These are phyloP conservation scores for Pseudomugil gertrudae DNA, from an alignment of 2,797 vertebrate genomes.

Conservation along the genomic window DNA sequence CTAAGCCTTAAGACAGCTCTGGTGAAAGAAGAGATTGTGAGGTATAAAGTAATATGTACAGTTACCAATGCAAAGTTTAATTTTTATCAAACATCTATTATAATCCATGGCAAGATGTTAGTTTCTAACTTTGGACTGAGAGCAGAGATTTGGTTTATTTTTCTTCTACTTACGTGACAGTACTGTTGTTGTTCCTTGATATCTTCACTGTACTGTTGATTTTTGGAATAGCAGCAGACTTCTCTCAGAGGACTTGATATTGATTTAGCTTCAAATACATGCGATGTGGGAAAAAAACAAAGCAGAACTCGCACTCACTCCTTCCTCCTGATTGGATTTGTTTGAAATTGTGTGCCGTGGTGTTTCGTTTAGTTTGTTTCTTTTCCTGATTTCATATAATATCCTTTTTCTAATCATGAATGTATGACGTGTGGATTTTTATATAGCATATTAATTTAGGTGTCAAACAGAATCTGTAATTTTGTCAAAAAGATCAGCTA, in stretches of 20 bases:
- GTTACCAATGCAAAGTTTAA: slow-evolving; percentile 73
- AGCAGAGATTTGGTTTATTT: slow-evolving; percentile 61
- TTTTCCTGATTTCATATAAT: slow-evolving; percentile 77
- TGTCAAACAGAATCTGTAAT: slow-evolving; percentile 83
- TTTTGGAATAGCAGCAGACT: slow-evolving; percentile 70
- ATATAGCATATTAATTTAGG: slow-evolving; percentile 84
- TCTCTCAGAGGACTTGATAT: slow-evolving; percentile 72
- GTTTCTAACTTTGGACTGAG: slow-evolving; percentile 59
- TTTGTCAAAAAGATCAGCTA: slow-evolving; percentile 89
- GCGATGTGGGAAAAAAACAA: slow-evolving; percentile 54
- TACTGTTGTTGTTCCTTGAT: slow-evolving; percentile 79
- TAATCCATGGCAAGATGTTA: slow-evolving; percentile 63
- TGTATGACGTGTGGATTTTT: slow-evolving; percentile 85
- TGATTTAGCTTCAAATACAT: slow-evolving; percentile 68
- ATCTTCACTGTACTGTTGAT: slow-evolving; percentile 69
- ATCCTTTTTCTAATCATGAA: slow-evolving; percentile 86
- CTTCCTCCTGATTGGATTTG: slow-evolving; percentile 65
- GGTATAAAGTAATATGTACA: slow-evolving; percentile 71
- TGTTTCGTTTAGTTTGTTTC: slow-evolving; percentile 70
- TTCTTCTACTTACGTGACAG: slow-evolving; percentile 74
- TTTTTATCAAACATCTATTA: slow-evolving; percentile 69
- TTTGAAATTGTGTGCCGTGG: slow-evolving; percentile 80
- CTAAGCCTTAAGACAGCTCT: slow-evolving; percentile 66
- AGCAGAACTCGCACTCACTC: not conserved
- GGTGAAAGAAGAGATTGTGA: slow-evolving; percentile 59